Evolutionary conservation across 2,888 invertebrate species (phyloP).

Genomic region (Pyrocoelia pectoralis): DNA sequence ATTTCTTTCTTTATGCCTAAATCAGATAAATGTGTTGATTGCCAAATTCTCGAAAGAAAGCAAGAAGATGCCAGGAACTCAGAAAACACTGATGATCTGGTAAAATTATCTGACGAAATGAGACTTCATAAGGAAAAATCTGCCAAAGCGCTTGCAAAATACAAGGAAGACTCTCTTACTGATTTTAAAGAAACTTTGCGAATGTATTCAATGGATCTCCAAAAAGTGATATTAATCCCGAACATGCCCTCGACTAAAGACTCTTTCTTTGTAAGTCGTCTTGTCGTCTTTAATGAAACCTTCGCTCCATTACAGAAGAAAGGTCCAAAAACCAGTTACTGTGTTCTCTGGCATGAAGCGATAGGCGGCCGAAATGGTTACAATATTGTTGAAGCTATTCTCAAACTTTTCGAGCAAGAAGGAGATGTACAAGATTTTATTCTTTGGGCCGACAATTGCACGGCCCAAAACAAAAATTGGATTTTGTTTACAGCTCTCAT

Average conservation of each 20-base stretch:
- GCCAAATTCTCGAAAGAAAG: too few relatives aligned
- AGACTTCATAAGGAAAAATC: not conserved
- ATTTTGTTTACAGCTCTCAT: not conserved
- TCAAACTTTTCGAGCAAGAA: constrained; percentile 8
- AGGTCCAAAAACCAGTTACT: constrained; percentile 14
- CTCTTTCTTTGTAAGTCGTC: constrained; percentile 28
- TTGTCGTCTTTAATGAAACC: constrained; percentile 29
- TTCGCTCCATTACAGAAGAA: constrained; percentile 27
- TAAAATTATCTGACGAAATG: too few relatives aligned
- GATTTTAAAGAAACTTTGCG: not conserved
- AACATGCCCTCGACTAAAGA: constrained; percentile 31
- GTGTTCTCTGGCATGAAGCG: constrained; percentile 37
- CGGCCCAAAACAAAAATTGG: too few relatives aligned
- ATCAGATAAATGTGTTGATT: constrained; percentile 28
- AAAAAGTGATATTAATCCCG: constrained; percentile 33
- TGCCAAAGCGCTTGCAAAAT: not conserved
- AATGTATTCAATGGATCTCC: constrained; percentile 32
- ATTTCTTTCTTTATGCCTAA: constrained; percentile 28
- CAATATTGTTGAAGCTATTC: constrained; percentile 29
- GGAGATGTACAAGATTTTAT: constrained; percentile 6
- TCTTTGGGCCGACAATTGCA: constrained; percentile 20
- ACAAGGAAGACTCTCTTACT: not conserved
- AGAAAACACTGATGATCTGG: too few relatives aligned
- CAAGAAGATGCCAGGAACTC: too few relatives aligned
- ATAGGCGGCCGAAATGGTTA: constrained; percentile 20